Base-by-base conservation (phyloP, 2,797 vertebrate species). In the Hafferia zeledoni region DNA sequence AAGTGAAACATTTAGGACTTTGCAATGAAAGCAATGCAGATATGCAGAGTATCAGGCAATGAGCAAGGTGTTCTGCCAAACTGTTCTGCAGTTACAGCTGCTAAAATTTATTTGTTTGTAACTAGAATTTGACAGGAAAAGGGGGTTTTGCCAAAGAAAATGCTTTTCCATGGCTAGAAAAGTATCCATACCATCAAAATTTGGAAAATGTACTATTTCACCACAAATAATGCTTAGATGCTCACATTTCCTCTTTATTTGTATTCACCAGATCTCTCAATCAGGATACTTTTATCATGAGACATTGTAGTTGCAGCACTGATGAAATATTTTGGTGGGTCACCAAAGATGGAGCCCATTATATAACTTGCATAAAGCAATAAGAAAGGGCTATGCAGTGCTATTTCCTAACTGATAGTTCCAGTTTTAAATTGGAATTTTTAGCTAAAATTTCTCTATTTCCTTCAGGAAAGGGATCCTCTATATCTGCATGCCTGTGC, bases 91-190 rank as follows among this genome's bases (percentile, higher is more conserved):
- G 43, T 57, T 75, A 81, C 14, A 75, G 16, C 20, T 85, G 77
- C 64, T 69, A 25, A 83, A 81, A 89, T 80, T 13, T 84, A 63
- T 85, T 76, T 94, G 25, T 61, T 90, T 93, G 56, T 68, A 94
- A 77, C 41, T 46, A 83, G 41, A 91, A 64, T 90, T 71, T 83
- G 85, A 94, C 69, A 72, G 55, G 37, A 81, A 94, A 91, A 75
- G 61, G 17, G 46, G 52, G 2, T 80, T 83, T 89, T 92, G 8
- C 22, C 53, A 20, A 70, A 65, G 16, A 72, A 94, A 93, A 90
- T 52, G 44, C 35, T 89, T 90, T 77, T 63, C 52, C 46, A 7
- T 77, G 37, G 41, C 37, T 87, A 67, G 35, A 74, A 94, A 82
- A 70, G n/a, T 79, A 92, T 44, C 70, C 9, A 10, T 46, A 35